Conservation (phyloP, 2,113 vertebrate genomes). For the Hoplias malabaricus region DNA sequence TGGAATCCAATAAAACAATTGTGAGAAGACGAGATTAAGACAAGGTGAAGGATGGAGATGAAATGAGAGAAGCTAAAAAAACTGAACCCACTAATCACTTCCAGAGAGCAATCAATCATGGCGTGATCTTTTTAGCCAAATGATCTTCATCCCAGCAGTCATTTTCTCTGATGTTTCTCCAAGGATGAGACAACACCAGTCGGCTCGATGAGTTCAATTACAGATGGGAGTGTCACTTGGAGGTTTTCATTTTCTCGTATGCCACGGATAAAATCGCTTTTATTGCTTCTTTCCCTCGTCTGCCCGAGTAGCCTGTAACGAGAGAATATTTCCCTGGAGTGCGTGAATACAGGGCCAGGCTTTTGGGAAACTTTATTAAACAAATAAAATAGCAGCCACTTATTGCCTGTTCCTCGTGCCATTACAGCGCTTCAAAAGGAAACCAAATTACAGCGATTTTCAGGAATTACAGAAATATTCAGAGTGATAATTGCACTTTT, state of each 20-base stretch:
- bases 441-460: slow-evolving; percentile 10
- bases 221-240: slow-evolving; percentile 59
- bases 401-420: slow-evolving; percentile 55
- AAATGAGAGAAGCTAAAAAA: slow-evolving; percentile 2
- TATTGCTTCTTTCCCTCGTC: slow-evolving; percentile 66
- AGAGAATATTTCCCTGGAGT: slow-evolving; percentile 77
- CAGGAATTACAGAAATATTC: slow-evolving; percentile 6
- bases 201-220: slow-evolving; percentile 67
- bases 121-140: slow-evolving; percentile 23
- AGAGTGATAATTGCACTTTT: not conserved
- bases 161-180: slow-evolving; percentile 66
- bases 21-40: not conserved
- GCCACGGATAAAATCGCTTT: slow-evolving; percentile 65
- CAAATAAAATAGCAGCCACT: slow-evolving; percentile 63
- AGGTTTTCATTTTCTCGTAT: slow-evolving; percentile 69
- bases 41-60: not conserved
- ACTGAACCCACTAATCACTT: slow-evolving; percentile 20
- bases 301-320: slow-evolving; percentile 61
- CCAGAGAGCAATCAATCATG: slow-evolving; percentile 48
- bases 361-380: slow-evolving; percentile 72
- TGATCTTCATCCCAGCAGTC: slow-evolving; percentile 33
- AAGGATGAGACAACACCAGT: slow-evolving; percentile 61
- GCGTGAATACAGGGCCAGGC: slow-evolving; percentile 53
- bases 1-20: not conserved
- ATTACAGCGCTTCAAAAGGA: slow-evolving; percentile 16